Base-by-base conservation (phyloP, 1,140 invertebrate species). In the Pogonomyrmex barbatus region DNA sequence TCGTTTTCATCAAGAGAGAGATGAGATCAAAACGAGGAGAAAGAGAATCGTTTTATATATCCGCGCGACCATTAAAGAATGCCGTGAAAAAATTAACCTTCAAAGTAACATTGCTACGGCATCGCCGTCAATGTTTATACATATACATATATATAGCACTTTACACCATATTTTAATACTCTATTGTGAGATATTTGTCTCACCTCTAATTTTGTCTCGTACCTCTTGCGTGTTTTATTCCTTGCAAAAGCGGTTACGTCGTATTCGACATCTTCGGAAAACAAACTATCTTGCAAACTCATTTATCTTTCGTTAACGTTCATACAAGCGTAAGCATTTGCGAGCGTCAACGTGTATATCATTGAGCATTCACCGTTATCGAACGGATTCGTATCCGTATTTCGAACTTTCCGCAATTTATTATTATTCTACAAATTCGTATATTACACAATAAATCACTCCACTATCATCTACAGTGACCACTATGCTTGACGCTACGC, bases 181-280 rank as follows among this genome's bases (percentile, higher is more conserved):
- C 56, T 73, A 58, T 73, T 67, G 8, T 45, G 33, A 36, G 75
- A 52, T 75, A 63, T 42, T 63, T 77, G 63, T 79, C 24, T 76
- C 71, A 45, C 47, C 65, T 82, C 24, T n/a, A 62, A 30, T 14
- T 30, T 68, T 24, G 24, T 42, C 10, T 47, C 90, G 50, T 92
- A 95, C 94, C 94, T 94, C 79, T 93, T 95, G 47, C 89, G 92
- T 75, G 73, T 91, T 30, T 90, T 85, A 70, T 91, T 89, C 62
- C 90, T 91, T 36, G 89, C 81, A 81, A 95, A 95, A 14, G 91
- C 36, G 62, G 67, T 91, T 89, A 95, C 76, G 87, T 95, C 94
- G 86, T 94, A 86, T 89, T 94, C 94, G 87, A 93, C 93, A 88
- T 95, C 91, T 33, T 94, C 93, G 54, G 86, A 73, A 84, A 94